phyloP scores from a whole-genome alignment of 2,797 vertebrate species.

The Salmo trutta region DNA sequence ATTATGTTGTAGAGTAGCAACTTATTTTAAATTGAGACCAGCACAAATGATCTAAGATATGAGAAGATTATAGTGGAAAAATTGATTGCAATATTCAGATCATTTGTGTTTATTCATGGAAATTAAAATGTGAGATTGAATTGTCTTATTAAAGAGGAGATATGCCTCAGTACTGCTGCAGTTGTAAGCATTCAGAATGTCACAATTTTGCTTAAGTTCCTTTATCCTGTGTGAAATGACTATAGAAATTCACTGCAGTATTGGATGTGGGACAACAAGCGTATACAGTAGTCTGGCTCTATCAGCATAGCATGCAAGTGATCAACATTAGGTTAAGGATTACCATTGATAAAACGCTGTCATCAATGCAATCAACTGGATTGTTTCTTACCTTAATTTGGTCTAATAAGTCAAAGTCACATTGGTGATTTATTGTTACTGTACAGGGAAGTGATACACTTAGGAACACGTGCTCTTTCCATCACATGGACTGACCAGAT shows the following conservation, averaged over 20 bases:
- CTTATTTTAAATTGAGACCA: constrained; percentile 84
- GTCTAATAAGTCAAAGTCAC: constrained; percentile 68
- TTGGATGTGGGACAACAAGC: constrained; percentile 29
- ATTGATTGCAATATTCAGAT: constrained; percentile 39
- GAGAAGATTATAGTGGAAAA: constrained; percentile 48
- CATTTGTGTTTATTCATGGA: constrained; percentile 63
- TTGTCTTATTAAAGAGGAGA: constrained; percentile 48
- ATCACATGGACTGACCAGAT: no score
- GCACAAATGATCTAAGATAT: constrained; percentile 50
- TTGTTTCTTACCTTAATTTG: constrained; percentile 67
- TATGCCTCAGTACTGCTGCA: constrained; percentile 11
- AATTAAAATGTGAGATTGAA: constrained; percentile 43
- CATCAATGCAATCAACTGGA: constrained; percentile 60
- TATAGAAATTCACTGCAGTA: constrained; percentile 36
- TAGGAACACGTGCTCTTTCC: no score
- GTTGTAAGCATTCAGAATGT: constrained; percentile 30
- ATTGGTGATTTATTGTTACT: constrained; percentile 61
- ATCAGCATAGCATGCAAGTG: constrained; percentile 55
- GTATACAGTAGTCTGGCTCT: constrained; percentile 48
- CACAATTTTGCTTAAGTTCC: constrained; percentile 33
- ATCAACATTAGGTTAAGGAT: constrained; percentile 31
- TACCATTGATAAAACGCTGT: constrained; percentile 51
- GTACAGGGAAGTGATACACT: constrained; percentile 30
- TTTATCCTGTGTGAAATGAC: constrained; percentile 26
- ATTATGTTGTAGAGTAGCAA: constrained; percentile 94